Conservation (phyloP, 2,797 vertebrate species). For the Urophycis tenuis region DNA sequence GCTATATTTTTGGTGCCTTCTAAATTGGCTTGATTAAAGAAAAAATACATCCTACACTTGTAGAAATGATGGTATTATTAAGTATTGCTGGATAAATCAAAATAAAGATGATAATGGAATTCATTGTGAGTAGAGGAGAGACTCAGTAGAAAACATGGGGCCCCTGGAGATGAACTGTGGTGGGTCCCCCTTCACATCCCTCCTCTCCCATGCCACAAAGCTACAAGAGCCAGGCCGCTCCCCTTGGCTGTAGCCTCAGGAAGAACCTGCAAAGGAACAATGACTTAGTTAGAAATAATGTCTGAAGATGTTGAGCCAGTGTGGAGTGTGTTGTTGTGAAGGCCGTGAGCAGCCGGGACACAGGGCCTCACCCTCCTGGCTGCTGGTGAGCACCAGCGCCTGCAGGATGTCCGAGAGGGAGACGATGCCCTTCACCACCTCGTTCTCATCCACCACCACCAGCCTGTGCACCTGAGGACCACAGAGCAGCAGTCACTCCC, state of each 20-base stretch:
- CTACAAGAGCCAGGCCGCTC: not conserved
- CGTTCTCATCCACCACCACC: constrained; percentile 89
- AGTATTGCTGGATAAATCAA: not conserved
- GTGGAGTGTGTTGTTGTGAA: too few species aligned
- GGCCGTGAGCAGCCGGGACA: too few species aligned
- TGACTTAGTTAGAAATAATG: constrained; percentile 2
- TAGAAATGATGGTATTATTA: not conserved
- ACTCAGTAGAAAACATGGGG: constrained; percentile 15
- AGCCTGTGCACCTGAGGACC: constrained; percentile 78
- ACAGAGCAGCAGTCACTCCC: too few species aligned
- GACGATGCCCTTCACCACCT: constrained; percentile 92
- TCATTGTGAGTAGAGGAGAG: not conserved
- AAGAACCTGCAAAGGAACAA: constrained; percentile 46
- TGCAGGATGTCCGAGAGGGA: constrained; percentile 95
- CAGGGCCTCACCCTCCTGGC: constrained; percentile 62
- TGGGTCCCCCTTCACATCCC: constrained; percentile 13
- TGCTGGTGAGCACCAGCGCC: constrained; percentile 82
- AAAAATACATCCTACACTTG: not conserved
- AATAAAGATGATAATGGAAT: not conserved
- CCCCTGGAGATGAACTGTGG: constrained; percentile 5
- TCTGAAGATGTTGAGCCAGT: too few species aligned
- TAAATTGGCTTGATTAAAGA: constrained; percentile 29
- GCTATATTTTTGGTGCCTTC: constrained; percentile 26
- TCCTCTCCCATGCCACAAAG: constrained; percentile 25
- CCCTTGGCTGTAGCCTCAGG: constrained; percentile 37